phyloP scores from a whole-genome alignment of 2,113 vertebrate species.

The Eolophus roseicapilla region DNA sequence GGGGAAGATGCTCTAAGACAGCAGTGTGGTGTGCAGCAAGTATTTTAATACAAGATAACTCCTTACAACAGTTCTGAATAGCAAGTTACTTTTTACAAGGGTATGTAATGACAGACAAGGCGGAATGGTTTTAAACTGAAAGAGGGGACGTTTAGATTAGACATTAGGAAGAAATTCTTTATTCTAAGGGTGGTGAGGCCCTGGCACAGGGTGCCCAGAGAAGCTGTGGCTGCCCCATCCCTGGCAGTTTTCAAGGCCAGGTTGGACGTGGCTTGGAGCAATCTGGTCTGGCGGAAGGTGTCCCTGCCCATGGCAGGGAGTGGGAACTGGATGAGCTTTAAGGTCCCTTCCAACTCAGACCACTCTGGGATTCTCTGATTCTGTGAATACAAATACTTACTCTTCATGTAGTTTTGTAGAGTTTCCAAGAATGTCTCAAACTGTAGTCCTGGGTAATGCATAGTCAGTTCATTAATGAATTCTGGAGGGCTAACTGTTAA shows the following conservation, averaged over 20 bases:
- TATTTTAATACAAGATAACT: neutral
- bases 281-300: neutral
- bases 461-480: neutral
- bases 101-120: neutral
- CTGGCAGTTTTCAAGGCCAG: neutral
- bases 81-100: neutral
- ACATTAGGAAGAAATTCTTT: neutral
- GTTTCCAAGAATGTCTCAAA: neutral
- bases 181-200: accelerated
- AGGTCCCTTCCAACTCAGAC: neutral
- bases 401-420: neutral
- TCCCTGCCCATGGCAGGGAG: neutral
- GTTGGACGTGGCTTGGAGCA: neutral
- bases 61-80: neutral
- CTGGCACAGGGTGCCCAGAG: neutral
- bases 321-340: neutral
- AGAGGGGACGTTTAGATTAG: neutral
- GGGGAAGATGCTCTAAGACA: neutral
- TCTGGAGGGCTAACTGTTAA: neutral
- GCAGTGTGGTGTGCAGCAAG: neutral
- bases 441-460: neutral
- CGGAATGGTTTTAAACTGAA: neutral
- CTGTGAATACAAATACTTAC: neutral
- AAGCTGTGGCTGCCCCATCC: neutral
- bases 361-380: neutral